A percentile compares a stretch with the other conserved stretches of the same genome.
phyloP scores from a whole-genome alignment of 2,888 invertebrate genomes.

The Agrotis puta region DNA sequence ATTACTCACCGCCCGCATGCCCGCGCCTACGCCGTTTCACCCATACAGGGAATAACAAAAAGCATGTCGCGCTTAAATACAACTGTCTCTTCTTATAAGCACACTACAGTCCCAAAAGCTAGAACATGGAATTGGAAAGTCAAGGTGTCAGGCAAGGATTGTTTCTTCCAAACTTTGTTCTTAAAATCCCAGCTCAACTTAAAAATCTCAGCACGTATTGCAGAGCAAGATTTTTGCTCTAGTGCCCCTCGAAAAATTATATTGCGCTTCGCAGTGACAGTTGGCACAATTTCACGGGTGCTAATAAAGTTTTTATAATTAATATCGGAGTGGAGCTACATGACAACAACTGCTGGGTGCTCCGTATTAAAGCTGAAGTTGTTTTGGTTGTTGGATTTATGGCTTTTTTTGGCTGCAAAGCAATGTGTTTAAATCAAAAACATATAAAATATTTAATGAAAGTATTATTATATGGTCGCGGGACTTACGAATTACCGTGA shows the following conservation, averaged over 20 bases:
- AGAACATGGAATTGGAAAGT: constrained; percentile 17
- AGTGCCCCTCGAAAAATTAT: constrained; percentile 11
- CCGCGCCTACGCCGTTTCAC: too few relatives aligned
- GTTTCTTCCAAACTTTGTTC: constrained; percentile 7
- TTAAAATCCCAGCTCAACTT: constrained; percentile 19
- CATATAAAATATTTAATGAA: too few relatives aligned
- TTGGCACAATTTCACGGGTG: constrained; percentile 18
- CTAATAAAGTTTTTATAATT: constrained; percentile 42
- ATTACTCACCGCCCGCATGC: too few relatives aligned
- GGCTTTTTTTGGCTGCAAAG: neutral
- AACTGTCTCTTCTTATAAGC: neutral
- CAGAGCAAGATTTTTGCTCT: constrained; percentile 12
- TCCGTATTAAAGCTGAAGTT: constrained; percentile 6
- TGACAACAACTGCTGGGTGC: constrained; percentile 7
- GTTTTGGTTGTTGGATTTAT: neutral
- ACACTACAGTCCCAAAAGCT: constrained; percentile 1
- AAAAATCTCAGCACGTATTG: constrained; percentile 47
- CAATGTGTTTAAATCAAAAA: neutral
- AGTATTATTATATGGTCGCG: too few relatives aligned
- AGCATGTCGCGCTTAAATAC: neutral
- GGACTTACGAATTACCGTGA: too few relatives aligned
- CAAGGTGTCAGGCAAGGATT: constrained; percentile 17
- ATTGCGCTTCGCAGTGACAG: constrained; percentile 4
- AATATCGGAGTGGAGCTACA: constrained; percentile 14
- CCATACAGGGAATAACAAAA: neutral